Base-by-base conservation (phyloP, 2,888 invertebrate species). In the Silvanus unidentatus region DNA sequence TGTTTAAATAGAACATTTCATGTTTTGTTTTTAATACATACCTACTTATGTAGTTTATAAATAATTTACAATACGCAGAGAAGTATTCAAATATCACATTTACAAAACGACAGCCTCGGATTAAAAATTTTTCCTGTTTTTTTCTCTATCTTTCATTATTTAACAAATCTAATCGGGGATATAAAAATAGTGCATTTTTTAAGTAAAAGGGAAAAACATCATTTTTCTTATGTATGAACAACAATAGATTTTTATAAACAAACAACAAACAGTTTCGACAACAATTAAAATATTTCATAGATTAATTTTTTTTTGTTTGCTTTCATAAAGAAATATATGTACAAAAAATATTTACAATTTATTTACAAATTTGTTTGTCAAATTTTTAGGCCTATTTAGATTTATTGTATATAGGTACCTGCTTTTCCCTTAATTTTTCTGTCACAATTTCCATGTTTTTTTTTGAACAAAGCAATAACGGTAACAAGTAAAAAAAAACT, bases 1-100 rank as follows among this genome's bases (percentile, higher is more conserved):
- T 22, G 3, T 22, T 22, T 5, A 22, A 22, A 22, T 22, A 22
- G 22, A 22, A 22, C 22, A 22, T 5, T 22, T 22, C 8, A n/a
- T 22, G 8, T 22, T 22, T 5, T 22, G 8, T 22, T 3, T 22
- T 22, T 22, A 22, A 22, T 22, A 22, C 22, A 22, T 22, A 22
- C 4, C n/a, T n/a, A n/a, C n/a, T n/a, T n/a, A n/a, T n/a, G n/a
- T n/a, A n/a, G n/a, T n/a, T 22, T 22, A 22, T 22, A 22, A 62
- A 60, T 62, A 39, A 61, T 62, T 65, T 65, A 64, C 63, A 68
- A 69, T 67, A 68, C 66, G 64, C 65, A 67, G 47, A 46, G 42
- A 47, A 65, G 67, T 69, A 68, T 68, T 66, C 68, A 66, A 64
- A 72, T 73, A 72, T 73, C 73, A 73, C 72, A 73, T 72, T 71